Percentiles rank a stretch among this genome's conserved stretches.
Conservation (phyloP, 2,888 invertebrate genomes). For the Eubasilissa splendida region DNA sequence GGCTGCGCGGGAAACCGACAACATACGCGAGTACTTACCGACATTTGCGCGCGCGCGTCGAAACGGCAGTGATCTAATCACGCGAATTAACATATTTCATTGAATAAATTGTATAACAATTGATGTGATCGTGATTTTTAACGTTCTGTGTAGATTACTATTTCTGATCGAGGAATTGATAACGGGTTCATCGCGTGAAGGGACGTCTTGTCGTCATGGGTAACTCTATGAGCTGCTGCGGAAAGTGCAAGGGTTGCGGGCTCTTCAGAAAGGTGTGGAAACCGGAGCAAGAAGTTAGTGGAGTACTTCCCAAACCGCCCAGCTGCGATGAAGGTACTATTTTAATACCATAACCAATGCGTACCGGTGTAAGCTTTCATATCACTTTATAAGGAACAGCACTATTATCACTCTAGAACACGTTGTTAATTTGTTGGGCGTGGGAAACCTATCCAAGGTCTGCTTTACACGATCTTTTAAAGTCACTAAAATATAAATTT, state of each 20-base stretch:
- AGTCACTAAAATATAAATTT: too few relatives aligned
- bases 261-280: slow-evolving; percentile 56
- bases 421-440: too few relatives aligned
- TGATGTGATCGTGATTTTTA: not conserved
- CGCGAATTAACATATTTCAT: not conserved
- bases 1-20: not conserved
- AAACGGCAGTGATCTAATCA: slow-evolving; percentile 6
- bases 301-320: slow-evolving; percentile 53
- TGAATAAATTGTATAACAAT: not conserved
- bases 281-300: slow-evolving; percentile 39
- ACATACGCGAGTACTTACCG: too few relatives aligned
- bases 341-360: too few relatives aligned
- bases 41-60: too few relatives aligned
- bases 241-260: slow-evolving; percentile 45
- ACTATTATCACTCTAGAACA: too few relatives aligned
- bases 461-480: too few relatives aligned
- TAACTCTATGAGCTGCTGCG: slow-evolving; percentile 49
- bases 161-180: not conserved
- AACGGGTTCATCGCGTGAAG: not conserved
- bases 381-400: too few relatives aligned
- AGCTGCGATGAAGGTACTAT: slow-evolving; percentile 27
- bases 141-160: not conserved
- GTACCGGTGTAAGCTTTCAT: too few relatives aligned
- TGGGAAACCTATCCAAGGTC: too few relatives aligned
- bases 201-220: slow-evolving; percentile 42